Base-by-base conservation (phyloP, 1,140 invertebrate species). In the Ceratina australensis region DNA sequence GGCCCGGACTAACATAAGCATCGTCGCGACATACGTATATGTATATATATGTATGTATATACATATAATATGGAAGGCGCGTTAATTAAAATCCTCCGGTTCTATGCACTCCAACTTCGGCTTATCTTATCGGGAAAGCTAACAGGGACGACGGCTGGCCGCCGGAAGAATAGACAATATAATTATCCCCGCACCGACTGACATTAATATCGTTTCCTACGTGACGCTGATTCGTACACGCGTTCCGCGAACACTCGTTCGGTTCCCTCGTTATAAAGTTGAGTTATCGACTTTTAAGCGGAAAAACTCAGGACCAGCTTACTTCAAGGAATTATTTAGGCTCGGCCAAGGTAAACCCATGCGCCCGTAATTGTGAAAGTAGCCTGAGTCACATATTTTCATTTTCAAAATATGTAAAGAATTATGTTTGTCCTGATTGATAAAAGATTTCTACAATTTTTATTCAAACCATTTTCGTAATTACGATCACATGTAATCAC, bases 61-160 rank as follows among this genome's bases (percentile, higher is more conserved):
- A 42, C 10, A 10, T 42, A 72, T 72, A 71, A 77, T 71, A 77
- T 71, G 74, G 57, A 61, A 77, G 66, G 74, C 49, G 66, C 66
- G 74, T 69, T 77, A 77, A 77, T 77, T 77, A 77, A 77, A 77
- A 77, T 77, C 74, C 74, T 77, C 63, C 74, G 74, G 18, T 71
- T 71, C 74, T 77, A 54, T 77, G 74, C 74, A 71, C 74, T 71
- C 74, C 47, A 71, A 71, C 74, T 77, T 77, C 67, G 67, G 57
- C 74, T 77, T 77, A 77, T 77, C 74, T 69, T 77, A 77, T 77
- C 74, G 74, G 68, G 56, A 71, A 77, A 77, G 61, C 74, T 71
- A 71, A 77, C 74, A 54, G 66, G 66, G 63, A 49, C 56, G 74
- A 22, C 26, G 66, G 57, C 67, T 54, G 67, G 28, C 49, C 74